Evolutionary conservation across 2,888 invertebrate genomes (phyloP), one percentile per base, ranked within the genome.

Genomic region (Trachelus tabidus): DNA sequence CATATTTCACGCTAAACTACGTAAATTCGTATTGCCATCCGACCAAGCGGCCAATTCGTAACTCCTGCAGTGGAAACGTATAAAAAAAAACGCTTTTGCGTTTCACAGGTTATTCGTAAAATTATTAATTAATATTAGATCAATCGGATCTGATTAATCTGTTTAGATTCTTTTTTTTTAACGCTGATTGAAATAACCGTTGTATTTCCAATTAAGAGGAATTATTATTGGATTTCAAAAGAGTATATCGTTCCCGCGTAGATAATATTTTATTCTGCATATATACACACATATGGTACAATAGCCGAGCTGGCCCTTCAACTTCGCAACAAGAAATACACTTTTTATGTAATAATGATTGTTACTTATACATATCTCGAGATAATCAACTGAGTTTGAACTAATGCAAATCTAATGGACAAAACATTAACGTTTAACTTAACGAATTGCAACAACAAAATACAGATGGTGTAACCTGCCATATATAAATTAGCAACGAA

Each of bases 1-100:
- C 78, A 76, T 78, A 78, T 78, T 78, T 78, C 76, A 76, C 76
- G 69, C 37, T 79, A 79, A 79, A 81, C 81, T 83, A 84, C 83
- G 83, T 81, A 85, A 86, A 86, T 86, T 83, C 69, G 78, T 40
- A 76, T 81, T 79, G 76, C 37, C 71, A 74, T 56, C 34, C 76
- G 75, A 79, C 76, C 78, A 75, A 73, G 74, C 74, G 74, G 71
- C 56, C 56, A 56, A 56, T 56, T 23, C 56, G 56, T 56, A 56
- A 23, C 56, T 23, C 56, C 9, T 56, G 56, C 23, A 56, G 9
- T 56, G 56, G 23, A 9, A 56, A 56, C 56, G 9, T 56, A 56
- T 56, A 23, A 23, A 23, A 23, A 34, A 34, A 35, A 9, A 34
- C 56, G 56, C 4, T 23, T 56, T 23, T 4, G 23, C 56, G 56